phyloP scores from a whole-genome alignment of 2,797 vertebrate genomes.

The Spea hammondii region DNA sequence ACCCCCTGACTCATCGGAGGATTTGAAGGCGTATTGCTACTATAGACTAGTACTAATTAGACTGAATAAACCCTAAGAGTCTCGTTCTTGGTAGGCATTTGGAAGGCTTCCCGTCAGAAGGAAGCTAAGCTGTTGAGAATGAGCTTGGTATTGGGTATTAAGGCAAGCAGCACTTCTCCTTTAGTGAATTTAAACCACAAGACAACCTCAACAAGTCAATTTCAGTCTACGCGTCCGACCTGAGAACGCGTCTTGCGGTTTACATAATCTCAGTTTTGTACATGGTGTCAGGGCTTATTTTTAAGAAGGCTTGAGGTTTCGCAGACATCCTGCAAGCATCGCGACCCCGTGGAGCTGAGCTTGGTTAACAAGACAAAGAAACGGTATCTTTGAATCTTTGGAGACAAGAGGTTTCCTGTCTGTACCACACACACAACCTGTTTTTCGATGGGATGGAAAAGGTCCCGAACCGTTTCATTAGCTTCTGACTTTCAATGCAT shows the following conservation, averaged over 20 bases:
- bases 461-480: constrained; percentile 30
- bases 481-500: constrained; percentile 2
- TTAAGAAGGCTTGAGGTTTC: constrained; percentile 22
- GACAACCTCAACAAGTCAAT: constrained; percentile 37
- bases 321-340: constrained; percentile 32
- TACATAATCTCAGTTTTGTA: constrained; percentile 37
- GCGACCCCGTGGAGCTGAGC: neutral
- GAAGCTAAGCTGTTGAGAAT: constrained; percentile 9
- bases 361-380: constrained; percentile 22
- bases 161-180: constrained; percentile 7
- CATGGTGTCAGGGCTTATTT: constrained; percentile 29
- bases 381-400: neutral
- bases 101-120: constrained; percentile 10
- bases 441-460: constrained; percentile 7
- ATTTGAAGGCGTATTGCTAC: too few species aligned
- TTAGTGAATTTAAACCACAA: constrained; percentile 39
- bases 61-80: neutral
- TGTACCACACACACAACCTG: constrained; percentile 23
- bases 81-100: neutral
- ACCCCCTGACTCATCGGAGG: too few species aligned
- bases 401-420: constrained; percentile 11
- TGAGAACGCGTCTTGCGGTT: constrained; percentile 31
- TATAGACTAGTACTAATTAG: neutral
- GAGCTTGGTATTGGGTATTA: constrained; percentile 10
- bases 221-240: constrained; percentile 31